Percentiles rank a stretch among this genome's conserved stretches.
Evolutionary conservation across 2,113 vertebrate genomes (phyloP).

Genomic region (Macrotus californicus): DNA sequence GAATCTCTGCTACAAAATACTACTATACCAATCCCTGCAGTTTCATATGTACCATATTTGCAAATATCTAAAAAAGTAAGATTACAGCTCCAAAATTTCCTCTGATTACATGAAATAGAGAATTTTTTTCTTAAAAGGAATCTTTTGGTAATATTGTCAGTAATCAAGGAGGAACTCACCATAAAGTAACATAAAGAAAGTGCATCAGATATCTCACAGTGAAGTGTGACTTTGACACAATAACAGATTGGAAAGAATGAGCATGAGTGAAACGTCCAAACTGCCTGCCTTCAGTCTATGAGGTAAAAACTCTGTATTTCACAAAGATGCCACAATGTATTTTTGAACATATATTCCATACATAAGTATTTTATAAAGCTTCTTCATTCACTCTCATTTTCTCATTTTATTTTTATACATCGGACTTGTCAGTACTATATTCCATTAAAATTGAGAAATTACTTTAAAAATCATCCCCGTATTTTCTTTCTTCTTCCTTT

Average conservation of each 20-base stretch:
- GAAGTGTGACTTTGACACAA: not conserved
- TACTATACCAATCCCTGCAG: not conserved
- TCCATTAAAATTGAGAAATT: not conserved
- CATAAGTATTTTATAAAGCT: not conserved
- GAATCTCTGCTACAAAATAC: not conserved
- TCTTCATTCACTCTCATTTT: not conserved
- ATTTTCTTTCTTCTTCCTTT: not conserved
- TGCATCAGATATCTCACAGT: not conserved
- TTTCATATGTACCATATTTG: not conserved
- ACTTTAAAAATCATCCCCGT: rapidly evolving
- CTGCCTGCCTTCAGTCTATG: not conserved
- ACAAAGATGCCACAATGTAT: not conserved
- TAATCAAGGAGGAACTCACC: not conserved
- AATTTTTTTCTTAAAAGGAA: not conserved
- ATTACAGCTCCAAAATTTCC: not conserved
- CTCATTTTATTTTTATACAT: not conserved
- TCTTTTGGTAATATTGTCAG: not conserved
- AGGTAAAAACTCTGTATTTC: not conserved
- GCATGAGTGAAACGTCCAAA: not conserved
- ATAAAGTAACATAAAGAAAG: not conserved
- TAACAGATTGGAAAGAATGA: not conserved
- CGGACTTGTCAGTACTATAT: not conserved
- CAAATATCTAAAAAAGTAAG: not conserved
- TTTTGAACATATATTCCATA: not conserved
- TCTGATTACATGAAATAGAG: not conserved